A percentile compares a stretch with the other conserved stretches of the same genome.
These are phyloP conservation scores for Aphaenogaster ashmeadi DNA, from an alignment of 1,140 invertebrate species.

Conservation along the genomic window DNA sequence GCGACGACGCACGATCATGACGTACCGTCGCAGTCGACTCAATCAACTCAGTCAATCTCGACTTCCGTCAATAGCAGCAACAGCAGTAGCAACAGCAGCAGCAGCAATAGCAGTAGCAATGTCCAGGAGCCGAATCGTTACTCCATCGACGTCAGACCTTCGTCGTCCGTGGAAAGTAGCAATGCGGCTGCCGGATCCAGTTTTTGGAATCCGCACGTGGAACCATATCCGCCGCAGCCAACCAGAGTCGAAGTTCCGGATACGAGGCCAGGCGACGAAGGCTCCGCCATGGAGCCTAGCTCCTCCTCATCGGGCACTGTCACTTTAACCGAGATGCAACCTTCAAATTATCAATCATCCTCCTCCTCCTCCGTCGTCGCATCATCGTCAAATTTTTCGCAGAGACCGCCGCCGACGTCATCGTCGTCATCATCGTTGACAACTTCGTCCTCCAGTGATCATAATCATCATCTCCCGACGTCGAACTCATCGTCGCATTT, in stretches of 20 bases:
- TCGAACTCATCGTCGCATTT: slow-evolving; percentile 81
- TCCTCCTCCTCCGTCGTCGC: slow-evolving; percentile 31
- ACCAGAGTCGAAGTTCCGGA: slow-evolving; percentile 84
- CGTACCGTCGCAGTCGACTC: slow-evolving; percentile 62
- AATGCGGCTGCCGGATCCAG: slow-evolving; percentile 49
- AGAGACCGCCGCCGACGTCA: slow-evolving; percentile 79
- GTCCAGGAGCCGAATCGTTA: slow-evolving; percentile 74
- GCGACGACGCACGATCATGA: slow-evolving; percentile 82
- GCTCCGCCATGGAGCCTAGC: slow-evolving; percentile 76
- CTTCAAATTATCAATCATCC: slow-evolving; percentile 74
- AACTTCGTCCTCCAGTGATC: slow-evolving; percentile 44
- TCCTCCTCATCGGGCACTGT: slow-evolving; percentile 75
- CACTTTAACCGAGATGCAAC: slow-evolving; percentile 85
- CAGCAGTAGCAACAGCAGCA: slow-evolving; percentile 61
- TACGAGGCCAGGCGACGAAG: slow-evolving; percentile 83
- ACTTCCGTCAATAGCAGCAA: slow-evolving; percentile 63
- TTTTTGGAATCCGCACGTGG: slow-evolving; percentile 82
- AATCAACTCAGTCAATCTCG: slow-evolving; percentile 80
- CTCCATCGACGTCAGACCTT: slow-evolving; percentile 66
- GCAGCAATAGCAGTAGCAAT: slow-evolving; percentile 56
- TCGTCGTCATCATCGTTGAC: slow-evolving; percentile 81
- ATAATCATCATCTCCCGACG: slow-evolving; percentile 25
- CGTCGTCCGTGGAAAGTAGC: slow-evolving; percentile 65
- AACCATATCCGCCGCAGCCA: slow-evolving; percentile 83
- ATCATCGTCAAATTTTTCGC: slow-evolving; percentile 45